Conservation (phyloP, 2,888 invertebrate genomes). For the Linyphia triangularis region DNA sequence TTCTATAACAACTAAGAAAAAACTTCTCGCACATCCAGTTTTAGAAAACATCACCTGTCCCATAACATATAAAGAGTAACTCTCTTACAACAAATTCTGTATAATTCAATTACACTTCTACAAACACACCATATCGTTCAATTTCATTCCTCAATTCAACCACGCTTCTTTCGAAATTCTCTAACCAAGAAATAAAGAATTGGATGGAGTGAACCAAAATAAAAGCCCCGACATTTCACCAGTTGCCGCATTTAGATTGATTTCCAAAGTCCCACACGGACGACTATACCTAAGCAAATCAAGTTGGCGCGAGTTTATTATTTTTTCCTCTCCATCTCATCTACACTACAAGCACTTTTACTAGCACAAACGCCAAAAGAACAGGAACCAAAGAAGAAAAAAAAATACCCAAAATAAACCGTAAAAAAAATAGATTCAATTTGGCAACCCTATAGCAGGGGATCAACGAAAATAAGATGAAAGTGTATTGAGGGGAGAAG, state of each 20-base stretch:
- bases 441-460: constrained; percentile 71
- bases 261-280: constrained; percentile 11
- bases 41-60: too few relatives aligned
- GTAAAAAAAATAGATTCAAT: constrained; percentile 70
- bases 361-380: constrained; percentile 55
- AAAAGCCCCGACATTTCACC: constrained; percentile 49
- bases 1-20: too few relatives aligned
- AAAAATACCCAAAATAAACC: constrained; percentile 38
- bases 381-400: not conserved
- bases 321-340: not conserved
- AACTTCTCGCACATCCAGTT: too few relatives aligned
- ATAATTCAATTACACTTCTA: not conserved
- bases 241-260: constrained; percentile 63
- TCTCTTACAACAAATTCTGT: not conserved
- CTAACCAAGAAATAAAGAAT: not conserved
- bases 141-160: constrained; percentile 3
- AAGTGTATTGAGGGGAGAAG: constrained; percentile 2
- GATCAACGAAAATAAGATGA: constrained; percentile 70
- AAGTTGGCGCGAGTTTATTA: constrained; percentile 45
- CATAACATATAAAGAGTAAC: too few relatives aligned
- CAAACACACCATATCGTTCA: not conserved
- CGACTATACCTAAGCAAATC: constrained; percentile 54
- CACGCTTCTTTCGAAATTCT: not conserved
- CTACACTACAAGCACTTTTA: constrained; percentile 1
- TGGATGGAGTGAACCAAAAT: constrained; percentile 36